Percentiles rank a stretch among this genome's conserved stretches.
Evolutionary conservation across 2,797 vertebrate genomes (phyloP).

Genomic region (Aselliscus stoliczkanus): DNA sequence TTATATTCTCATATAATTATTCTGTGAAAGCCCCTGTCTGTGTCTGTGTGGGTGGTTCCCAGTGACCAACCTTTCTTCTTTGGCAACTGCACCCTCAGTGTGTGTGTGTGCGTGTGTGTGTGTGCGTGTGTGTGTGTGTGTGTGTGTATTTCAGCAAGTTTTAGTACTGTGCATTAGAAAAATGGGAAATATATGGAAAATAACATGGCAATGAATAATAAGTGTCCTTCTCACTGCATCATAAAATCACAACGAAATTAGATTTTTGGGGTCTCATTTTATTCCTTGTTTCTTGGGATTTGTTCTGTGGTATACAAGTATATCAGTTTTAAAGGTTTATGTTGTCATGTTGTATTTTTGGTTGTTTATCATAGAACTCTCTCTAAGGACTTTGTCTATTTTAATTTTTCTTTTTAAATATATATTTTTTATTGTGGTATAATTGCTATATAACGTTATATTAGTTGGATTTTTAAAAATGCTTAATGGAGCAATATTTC

Average conservation of each 20-base stretch:
- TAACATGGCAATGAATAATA: neutral
- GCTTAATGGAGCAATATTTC: neutral
- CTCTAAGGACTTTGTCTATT: neutral
- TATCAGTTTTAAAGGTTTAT: neutral
- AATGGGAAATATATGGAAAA: neutral
- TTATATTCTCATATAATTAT: neutral
- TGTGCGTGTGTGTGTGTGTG: neutral
- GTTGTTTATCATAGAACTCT: neutral
- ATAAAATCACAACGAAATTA: neutral
- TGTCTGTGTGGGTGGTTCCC: neutral
- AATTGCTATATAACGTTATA: neutral
- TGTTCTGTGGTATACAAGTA: neutral
- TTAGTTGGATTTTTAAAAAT: neutral
- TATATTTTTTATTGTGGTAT: neutral
- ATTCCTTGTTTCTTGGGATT: neutral
- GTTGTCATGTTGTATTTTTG: neutral
- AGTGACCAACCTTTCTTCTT: neutral
- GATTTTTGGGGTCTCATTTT: neutral
- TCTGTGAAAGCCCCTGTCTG: neutral
- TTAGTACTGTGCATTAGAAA: neutral
- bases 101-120: neutral
- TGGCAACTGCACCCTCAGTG: neutral
- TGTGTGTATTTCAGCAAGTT: neutral
- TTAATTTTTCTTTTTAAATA: neutral
- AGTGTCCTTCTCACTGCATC: neutral